These are phyloP conservation scores for Lithobius niger DNA, from an alignment of 1,140 invertebrate genomes.

Conservation along the genomic window DNA sequence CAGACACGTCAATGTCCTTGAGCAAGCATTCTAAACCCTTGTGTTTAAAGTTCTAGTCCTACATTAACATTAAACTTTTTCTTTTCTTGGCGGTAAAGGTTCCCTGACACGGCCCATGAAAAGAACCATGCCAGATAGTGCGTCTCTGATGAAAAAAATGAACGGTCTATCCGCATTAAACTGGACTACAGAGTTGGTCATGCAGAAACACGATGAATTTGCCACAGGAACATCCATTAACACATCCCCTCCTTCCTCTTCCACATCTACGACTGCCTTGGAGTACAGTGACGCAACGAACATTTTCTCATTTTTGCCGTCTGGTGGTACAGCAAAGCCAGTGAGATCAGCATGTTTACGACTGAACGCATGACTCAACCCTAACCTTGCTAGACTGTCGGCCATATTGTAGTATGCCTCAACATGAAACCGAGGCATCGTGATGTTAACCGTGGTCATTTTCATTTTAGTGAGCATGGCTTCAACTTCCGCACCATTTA, in stretches of 20 bases:
- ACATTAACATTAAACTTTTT: no score
- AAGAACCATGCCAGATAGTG: constrained; percentile 39
- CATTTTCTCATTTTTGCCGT: not conserved
- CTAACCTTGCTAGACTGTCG: not conserved
- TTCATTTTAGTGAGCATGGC: not conserved
- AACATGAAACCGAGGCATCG: not conserved
- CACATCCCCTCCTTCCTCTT: not conserved
- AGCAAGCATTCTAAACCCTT: no score
- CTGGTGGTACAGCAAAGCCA: not conserved
- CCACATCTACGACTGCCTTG: not conserved
- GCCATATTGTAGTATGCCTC: not conserved
- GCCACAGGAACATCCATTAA: not conserved
- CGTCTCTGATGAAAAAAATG: constrained; percentile 52
- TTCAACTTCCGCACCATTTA: not conserved
- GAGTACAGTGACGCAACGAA: not conserved
- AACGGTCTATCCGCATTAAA: constrained; percentile 53
- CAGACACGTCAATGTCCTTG: no score
- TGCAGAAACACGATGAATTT: not conserved
- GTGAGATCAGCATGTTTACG: not conserved
- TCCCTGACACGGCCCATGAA: constrained; percentile 45
- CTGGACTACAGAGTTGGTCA: constrained; percentile 20
- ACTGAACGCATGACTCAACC: not conserved
- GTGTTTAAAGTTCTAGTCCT: no score
- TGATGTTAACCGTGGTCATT: not conserved
- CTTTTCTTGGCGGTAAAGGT: constrained; percentile 19